These are phyloP conservation scores for Elaphurus davidianus DNA, from an alignment of 2,113 vertebrate species.

Conservation along the genomic window DNA sequence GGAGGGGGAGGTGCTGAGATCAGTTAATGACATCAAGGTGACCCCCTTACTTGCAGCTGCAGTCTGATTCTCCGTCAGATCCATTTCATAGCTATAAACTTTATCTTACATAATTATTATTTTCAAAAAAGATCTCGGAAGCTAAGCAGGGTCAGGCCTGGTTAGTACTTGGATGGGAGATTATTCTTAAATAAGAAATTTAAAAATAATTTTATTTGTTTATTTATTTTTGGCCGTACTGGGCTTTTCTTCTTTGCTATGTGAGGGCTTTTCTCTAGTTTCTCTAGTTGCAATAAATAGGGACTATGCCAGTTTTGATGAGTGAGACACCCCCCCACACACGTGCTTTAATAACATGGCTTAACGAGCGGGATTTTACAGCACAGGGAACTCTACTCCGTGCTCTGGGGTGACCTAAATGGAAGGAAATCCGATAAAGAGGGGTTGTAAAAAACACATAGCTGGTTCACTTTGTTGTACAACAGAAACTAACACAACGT, in stretches of 20 bases:
- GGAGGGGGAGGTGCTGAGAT: not conserved
- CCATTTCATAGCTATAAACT: not conserved
- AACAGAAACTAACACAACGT: not conserved
- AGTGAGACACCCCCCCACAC: not conserved
- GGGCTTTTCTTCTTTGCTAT: not conserved
- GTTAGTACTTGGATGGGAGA: not conserved
- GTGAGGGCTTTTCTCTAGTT: not conserved
- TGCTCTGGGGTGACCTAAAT: not conserved
- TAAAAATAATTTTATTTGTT: not conserved
- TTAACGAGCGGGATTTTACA: not conserved
- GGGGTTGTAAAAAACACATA: not conserved
- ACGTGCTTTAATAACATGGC: not conserved
- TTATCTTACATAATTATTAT: not conserved
- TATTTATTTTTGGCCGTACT: not conserved
- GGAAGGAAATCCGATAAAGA: not conserved
- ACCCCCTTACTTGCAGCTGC: not conserved
- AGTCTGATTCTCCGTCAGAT: not conserved
- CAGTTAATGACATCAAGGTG: not conserved
- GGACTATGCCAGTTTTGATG: not conserved
- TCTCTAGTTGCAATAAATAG: not conserved
- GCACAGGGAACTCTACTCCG: not conserved
- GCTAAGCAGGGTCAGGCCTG: no score
- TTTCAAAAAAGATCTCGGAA: not conserved
- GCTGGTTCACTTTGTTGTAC: not conserved
- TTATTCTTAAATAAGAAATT: not conserved